Percentiles rank a stretch among this genome's conserved stretches.
Conservation (phyloP, 2,113 vertebrate genomes). For the Syngnathus scovelli region DNA sequence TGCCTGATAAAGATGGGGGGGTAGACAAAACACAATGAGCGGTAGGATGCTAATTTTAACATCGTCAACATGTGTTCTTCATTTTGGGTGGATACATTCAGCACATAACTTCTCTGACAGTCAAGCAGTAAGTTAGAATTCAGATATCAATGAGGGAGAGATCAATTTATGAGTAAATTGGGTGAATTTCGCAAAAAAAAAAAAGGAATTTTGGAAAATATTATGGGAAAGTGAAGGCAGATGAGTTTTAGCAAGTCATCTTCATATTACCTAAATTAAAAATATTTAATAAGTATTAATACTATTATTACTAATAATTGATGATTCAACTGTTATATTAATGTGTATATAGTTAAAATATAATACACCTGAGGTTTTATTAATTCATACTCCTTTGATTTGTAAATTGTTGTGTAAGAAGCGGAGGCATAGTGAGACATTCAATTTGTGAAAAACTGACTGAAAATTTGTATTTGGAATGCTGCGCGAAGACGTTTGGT, state of each 20-base stretch:
- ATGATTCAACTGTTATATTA: too few species aligned
- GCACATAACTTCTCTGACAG: slow-evolving; percentile 37
- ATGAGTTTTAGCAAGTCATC: too few species aligned
- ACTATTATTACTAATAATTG: too few species aligned
- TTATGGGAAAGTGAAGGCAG: background rate
- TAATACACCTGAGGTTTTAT: too few species aligned
- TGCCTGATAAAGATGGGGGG: slow-evolving; percentile 1
- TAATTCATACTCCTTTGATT: background rate
- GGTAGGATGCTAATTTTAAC: slow-evolving; percentile 67
- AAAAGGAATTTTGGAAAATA: background rate
- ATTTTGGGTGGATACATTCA: slow-evolving; percentile 53
- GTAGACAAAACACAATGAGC: slow-evolving; percentile 31
- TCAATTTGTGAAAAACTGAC: background rate
- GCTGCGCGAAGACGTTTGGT: too few species aligned
- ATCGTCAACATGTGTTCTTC: slow-evolving; percentile 65
- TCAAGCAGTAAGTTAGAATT: background rate
- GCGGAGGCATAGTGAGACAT: background rate
- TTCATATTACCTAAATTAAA: too few species aligned
- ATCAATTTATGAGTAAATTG: background rate
- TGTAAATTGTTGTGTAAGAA: background rate
- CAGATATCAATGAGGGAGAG: background rate
- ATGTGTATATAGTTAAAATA: too few species aligned
- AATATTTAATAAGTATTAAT: too few species aligned
- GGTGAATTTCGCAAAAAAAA: background rate
- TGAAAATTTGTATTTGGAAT: too few species aligned